Base-by-base conservation (phyloP, 2,113 vertebrate genomes). In the Perca flavescens region DNA sequence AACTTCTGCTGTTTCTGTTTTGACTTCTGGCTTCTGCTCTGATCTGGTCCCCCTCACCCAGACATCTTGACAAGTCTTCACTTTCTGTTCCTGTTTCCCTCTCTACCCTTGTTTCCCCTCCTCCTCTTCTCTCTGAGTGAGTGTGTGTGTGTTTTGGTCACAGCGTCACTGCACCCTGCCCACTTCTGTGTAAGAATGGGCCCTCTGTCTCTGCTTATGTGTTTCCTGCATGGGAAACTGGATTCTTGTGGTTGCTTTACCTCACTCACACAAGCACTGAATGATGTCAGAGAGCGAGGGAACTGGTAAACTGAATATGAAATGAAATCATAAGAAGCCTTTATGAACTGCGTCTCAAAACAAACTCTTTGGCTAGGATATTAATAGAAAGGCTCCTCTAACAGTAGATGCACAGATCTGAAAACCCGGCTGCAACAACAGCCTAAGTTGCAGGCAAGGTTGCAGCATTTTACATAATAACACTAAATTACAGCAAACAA, bases 31-130 rank as follows among this genome's bases (percentile, higher is more conserved):
- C 60, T 88, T 77, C 65, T 84, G 71, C 75, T 88, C 84, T 74
- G 64, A 28, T 85, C 80, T 88, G 76, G 79, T 88, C 85, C 69
- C 84, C 60, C 53, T 89, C 84, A 88, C 80, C 85, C 82, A 92
- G 74, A 92, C 82, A 88, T 91, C 79, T 88, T 91, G 89, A 92
- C 91, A 88, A 82, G 84, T 80, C 91, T 91, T 91, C 91, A 92
- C 90, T 94, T 93, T 94, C 92, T 92, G 91, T 93, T 94, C 93
- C 91, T 90, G 83, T 92, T 94, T 93, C 83, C 75, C 81, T 80
- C 87, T 64, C 79, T 82, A 77, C 75, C 57, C 72, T 60, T 83
- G 77, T 91, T 89, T 86, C 83, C 69, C 77, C 16, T 82, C 81
- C 87, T 87, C 84, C 80, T 80, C 81, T 80, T 57, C 43, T 74